Evolutionary conservation across 1,140 invertebrate genomes (phyloP), one percentile per base, ranked within the genome.

Genomic region (Saccostrea glomerata): DNA sequence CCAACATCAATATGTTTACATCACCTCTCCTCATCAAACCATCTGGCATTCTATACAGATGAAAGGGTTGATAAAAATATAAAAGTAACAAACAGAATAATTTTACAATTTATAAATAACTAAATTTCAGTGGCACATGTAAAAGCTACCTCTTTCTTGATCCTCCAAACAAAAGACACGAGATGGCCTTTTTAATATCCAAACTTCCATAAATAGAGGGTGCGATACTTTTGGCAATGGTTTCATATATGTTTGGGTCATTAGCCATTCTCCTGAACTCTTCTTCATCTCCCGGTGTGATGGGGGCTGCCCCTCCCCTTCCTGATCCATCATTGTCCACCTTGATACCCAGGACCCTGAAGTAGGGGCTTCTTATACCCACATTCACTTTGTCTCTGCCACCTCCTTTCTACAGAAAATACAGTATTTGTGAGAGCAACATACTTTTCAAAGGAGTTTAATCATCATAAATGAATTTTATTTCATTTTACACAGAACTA

Each of bases 121-220:
- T 7, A 47, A 47, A 7, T 47, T 13, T 25, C 63, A 9, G 20
- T 20, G 25, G 11, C 73, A 36, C 25, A 82, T 82, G 73, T 15
- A 15, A 6, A 7, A 30, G 55, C 86, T 88, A 96, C 95, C 94
- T 94, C 93, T 96, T 97, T 73, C 96, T 92, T 0, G 96, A 96
- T 9, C 98, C 98, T 91, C 98, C 98, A 96, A 99, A 99, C 36
- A 99, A 95, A 73, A 99, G 95, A 94, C 98, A 99, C 40, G 98
- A 98, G 58, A 99, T 98, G 2, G 99, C 98, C 95, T 99, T 99
- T 93, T 99, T 99, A 88, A 99, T 99, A 95, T 99, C 99, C 12
- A 96, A 92, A 82, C 97, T 97, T 1, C 99, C 99, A 95, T 97
- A 99, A 90, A 99, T 99, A 92, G 99, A 99, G 0, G 99, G 99